phyloP scores from a whole-genome alignment of 2,888 invertebrate species.

The Lumbricus terrestris region DNA sequence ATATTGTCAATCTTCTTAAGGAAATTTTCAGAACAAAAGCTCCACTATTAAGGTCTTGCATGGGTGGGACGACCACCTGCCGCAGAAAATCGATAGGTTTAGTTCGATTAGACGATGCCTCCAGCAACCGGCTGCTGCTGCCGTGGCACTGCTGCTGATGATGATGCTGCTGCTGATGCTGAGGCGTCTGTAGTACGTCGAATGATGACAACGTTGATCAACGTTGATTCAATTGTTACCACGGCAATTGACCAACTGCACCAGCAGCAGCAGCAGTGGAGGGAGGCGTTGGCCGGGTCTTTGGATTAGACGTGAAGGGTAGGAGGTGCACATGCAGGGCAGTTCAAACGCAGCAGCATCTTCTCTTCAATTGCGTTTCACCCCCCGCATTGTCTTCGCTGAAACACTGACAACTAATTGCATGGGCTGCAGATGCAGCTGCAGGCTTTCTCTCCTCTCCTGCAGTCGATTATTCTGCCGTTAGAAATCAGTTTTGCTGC shows the following conservation, averaged over 20 bases:
- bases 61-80: neutral
- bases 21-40: neutral
- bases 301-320: neutral
- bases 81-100: neutral
- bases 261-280: too few relatives aligned
- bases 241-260: neutral
- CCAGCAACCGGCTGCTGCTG: neutral
- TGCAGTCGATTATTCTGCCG: neutral
- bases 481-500: neutral
- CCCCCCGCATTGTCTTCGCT: too few relatives aligned
- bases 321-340: too few relatives aligned
- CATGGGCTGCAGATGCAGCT: too few relatives aligned
- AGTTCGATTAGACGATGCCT: neutral
- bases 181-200: neutral
- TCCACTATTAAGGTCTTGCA: neutral
- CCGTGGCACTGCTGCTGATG: neutral
- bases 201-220: constrained; percentile 3
- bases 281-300: too few relatives aligned
- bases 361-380: neutral
- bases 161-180: neutral
- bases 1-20: neutral
- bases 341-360: neutral
- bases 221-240: neutral
- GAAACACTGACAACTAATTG: constrained; percentile 3
- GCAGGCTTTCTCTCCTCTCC: neutral